Evolutionary conservation across 2,888 invertebrate species (phyloP).

Genomic region (Abscondita cerata): DNA sequence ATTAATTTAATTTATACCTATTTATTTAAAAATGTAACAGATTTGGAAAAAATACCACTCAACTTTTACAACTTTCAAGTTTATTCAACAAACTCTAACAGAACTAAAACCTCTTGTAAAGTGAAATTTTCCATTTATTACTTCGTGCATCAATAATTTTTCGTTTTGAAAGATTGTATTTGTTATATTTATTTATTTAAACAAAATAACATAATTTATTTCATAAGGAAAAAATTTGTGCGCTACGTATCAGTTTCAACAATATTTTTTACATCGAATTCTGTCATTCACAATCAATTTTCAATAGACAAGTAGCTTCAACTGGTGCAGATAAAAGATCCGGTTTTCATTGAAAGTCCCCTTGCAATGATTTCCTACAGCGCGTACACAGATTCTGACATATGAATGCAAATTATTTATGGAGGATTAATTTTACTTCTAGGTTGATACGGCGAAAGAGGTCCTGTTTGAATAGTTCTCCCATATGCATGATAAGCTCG

Average conservation of each 20-base stretch:
- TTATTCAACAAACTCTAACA: too few species aligned
- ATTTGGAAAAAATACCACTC: too few species aligned
- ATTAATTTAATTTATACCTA: too few species aligned
- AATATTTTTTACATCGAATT: background rate
- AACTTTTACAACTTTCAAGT: too few species aligned
- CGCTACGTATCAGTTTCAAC: background rate
- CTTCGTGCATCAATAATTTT: too few species aligned
- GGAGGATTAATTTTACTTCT: slow-evolving; percentile 31
- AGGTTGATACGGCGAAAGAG: slow-evolving; percentile 21
- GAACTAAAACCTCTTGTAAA: too few species aligned
- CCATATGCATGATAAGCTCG: slow-evolving; percentile 30
- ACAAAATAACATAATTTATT: too few species aligned
- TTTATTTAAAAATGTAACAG: too few species aligned
- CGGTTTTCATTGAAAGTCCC: slow-evolving; percentile 19
- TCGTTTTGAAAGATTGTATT: too few species aligned
- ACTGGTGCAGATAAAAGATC: slow-evolving; percentile 14
- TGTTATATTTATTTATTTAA: too few species aligned
- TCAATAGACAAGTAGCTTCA: slow-evolving; percentile 4
- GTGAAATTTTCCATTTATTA: too few species aligned
- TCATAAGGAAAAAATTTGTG: background rate
- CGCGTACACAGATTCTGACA: slow-evolving; percentile 21
- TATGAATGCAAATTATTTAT: slow-evolving; percentile 32
- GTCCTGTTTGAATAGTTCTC: slow-evolving; percentile 26
- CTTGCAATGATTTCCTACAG: slow-evolving; percentile 22
- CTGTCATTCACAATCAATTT: slow-evolving; percentile 9